phyloP scores from a whole-genome alignment of 2,888 invertebrate species.

The Dimorphilus gyrociliatus region DNA sequence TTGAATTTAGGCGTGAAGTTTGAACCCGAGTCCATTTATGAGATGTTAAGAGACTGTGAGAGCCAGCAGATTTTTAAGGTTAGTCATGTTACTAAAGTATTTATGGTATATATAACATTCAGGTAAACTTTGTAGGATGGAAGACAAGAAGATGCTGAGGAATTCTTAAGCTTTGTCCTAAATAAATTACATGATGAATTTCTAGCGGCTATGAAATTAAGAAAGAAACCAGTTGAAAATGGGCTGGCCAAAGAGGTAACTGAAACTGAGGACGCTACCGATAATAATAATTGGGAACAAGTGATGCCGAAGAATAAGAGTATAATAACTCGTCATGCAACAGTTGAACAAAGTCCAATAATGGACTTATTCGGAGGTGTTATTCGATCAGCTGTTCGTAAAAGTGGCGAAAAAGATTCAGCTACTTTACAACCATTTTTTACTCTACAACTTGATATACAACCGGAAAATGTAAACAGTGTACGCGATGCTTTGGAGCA shows the following conservation, averaged over 20 bases:
- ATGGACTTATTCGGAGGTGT: conserved; percentile 85
- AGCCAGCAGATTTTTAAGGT: too few relatives aligned
- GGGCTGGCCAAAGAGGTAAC: conserved; percentile 1
- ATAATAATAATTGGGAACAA: conserved; percentile 35
- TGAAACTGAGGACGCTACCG: conserved; percentile 18
- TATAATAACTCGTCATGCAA: conserved; percentile 61
- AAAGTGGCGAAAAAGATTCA: conserved; percentile 55
- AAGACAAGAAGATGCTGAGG: conserved; percentile 90
- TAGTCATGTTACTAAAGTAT: too few relatives aligned
- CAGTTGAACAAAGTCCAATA: conserved; percentile 65
- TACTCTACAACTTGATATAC: conserved; percentile 76
- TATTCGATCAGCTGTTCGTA: conserved; percentile 60
- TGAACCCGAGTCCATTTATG: too few relatives aligned
- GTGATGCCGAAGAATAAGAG: conserved; percentile 76
- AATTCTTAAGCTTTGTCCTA: conserved; percentile 76
- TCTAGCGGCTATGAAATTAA: conserved; percentile 53
- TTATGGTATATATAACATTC: too few relatives aligned
- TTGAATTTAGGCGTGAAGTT: too few relatives aligned
- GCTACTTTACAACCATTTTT: conserved; percentile 90
- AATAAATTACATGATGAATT: conserved; percentile 93
- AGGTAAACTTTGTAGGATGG: conserved; percentile 46
- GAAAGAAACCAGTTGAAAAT: conserved; percentile 4
- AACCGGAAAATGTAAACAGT: conserved; percentile 39
- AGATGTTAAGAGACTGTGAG: too few relatives aligned
- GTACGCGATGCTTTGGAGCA: conserved; percentile 74